phyloP scores from a whole-genome alignment of 2,888 invertebrate species.

The Phyto melanocephala region DNA sequence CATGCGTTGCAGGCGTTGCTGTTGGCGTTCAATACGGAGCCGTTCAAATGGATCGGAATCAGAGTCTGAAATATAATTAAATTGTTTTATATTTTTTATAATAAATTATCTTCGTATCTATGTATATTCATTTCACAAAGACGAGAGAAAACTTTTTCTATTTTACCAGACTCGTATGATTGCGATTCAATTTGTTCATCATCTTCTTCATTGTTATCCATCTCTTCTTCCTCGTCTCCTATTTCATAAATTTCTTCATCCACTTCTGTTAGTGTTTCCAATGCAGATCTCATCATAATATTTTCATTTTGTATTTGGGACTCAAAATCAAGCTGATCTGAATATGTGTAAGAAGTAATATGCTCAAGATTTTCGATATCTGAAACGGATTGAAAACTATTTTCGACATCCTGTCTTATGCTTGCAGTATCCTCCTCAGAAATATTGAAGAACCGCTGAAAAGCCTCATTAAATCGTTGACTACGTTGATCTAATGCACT shows the following conservation, averaged over 20 bases:
- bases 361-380: constrained; percentile 41
- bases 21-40: constrained; percentile 37
- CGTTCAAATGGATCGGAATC: constrained; percentile 54
- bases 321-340: neutral
- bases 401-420: constrained; percentile 1
- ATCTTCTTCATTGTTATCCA: constrained; percentile 3
- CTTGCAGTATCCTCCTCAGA: neutral
- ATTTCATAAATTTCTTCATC: neutral
- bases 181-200: neutral
- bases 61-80: neutral
- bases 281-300: neutral
- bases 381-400: neutral
- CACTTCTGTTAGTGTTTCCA: constrained; percentile 35
- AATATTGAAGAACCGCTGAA: constrained; percentile 10
- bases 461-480: constrained; percentile 33
- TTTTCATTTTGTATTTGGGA: neutral
- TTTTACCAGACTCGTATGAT: constrained; percentile 45
- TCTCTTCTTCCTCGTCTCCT: constrained; percentile 11
- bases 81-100: no score
- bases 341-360: constrained; percentile 30
- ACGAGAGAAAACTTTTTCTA: no score
- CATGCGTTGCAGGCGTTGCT: constrained; percentile 40
- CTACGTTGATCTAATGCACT: constrained; percentile 24
- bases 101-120: no score
- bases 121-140: no score